These are phyloP conservation scores for Vombatus ursinus DNA, from an alignment of 2,113 vertebrate genomes.

Conservation along the genomic window DNA sequence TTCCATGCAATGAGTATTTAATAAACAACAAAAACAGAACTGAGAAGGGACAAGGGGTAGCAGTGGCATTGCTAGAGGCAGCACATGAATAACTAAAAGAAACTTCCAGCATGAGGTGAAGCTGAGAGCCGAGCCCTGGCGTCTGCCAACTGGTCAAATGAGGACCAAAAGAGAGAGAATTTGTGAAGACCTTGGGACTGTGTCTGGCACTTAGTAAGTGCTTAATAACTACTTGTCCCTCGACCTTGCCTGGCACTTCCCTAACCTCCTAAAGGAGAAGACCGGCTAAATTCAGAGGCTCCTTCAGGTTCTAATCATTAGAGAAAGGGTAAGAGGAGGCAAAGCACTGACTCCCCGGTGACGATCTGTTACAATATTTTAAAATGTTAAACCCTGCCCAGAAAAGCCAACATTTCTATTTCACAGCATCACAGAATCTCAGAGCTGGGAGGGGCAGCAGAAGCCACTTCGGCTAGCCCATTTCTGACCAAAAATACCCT, in stretches of 20 bases:
- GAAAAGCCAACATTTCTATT: too few species aligned
- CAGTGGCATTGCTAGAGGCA: background rate
- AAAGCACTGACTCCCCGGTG: accelerated
- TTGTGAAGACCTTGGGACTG: too few species aligned
- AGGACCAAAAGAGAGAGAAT: background rate
- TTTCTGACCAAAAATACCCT: background rate
- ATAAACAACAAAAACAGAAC: background rate
- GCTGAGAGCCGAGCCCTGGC: background rate
- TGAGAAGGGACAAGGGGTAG: background rate
- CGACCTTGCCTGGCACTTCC: too few species aligned
- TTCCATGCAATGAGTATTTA: background rate
- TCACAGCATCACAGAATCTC: background rate
- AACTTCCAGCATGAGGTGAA: background rate
- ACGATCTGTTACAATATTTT: background rate
- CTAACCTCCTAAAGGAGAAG: background rate
- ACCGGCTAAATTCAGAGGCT: background rate
- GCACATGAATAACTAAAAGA: background rate
- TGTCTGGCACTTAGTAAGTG: too few species aligned
- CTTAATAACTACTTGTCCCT: background rate
- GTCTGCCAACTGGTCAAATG: background rate
- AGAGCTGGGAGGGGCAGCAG: background rate
- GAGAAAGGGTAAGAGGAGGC: background rate
- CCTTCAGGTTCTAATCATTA: background rate
- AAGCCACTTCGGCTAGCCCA: background rate
- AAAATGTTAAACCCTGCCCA: background rate